A percentile compares a stretch with the other conserved stretches of the same genome.
These are phyloP conservation scores for Zoanthus solanderi DNA, from an alignment of 92 coral and sea anemone species.

Conservation along the genomic window DNA sequence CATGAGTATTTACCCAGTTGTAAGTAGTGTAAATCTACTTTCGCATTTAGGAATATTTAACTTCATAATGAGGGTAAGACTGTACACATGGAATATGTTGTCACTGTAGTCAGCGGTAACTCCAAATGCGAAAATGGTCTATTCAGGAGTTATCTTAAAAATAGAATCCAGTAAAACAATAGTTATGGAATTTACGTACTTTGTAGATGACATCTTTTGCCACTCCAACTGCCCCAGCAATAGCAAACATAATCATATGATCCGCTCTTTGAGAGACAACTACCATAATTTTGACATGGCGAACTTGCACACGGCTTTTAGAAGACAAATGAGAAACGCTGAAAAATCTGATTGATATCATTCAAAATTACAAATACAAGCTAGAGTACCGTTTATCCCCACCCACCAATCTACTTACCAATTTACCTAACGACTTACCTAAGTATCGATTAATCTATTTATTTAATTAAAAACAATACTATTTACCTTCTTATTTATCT, in stretches of 20 bases:
- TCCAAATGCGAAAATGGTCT: too few species aligned
- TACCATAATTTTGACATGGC: slow-evolving; percentile 19
- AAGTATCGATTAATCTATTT: not conserved
- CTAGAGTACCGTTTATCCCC: not conserved
- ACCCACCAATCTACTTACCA: not conserved
- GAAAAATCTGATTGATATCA: not conserved
- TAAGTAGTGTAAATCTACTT: too few species aligned
- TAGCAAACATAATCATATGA: slow-evolving; percentile 9
- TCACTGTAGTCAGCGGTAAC: too few species aligned
- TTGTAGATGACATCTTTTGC: not conserved
- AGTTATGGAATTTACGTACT: not conserved
- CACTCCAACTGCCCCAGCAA: not conserved
- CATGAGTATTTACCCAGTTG: too few species aligned
- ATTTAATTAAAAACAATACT: not conserved
- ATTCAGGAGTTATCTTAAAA: too few species aligned
- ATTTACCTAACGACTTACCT: not conserved
- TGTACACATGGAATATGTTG: too few species aligned
- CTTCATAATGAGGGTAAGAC: too few species aligned
- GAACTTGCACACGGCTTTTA: slow-evolving; percentile 17
- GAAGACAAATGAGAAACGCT: not conserved
- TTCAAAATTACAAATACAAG: not conserved
- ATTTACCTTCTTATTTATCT: not conserved
- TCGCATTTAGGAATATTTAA: too few species aligned
- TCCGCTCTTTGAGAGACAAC: not conserved
- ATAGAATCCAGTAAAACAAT: not conserved